Percentiles rank a stretch among this genome's conserved stretches.
Conservation (phyloP, 2,113 vertebrate genomes). For the Sebastes fasciatus region DNA sequence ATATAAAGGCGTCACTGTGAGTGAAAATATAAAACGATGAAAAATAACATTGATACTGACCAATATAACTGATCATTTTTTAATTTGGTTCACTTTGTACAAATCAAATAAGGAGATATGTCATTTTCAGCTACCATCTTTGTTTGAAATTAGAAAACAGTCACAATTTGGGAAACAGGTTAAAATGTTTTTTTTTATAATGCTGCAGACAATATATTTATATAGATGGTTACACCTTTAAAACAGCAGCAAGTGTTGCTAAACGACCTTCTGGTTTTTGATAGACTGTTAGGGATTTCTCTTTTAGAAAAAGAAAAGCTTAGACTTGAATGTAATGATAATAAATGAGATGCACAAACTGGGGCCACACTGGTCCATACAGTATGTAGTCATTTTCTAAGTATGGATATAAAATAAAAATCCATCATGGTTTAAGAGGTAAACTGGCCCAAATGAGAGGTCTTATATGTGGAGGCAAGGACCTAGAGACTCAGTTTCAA, state of each 20-base stretch:
- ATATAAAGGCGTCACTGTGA: background rate
- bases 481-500: background rate
- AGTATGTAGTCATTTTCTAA: background rate
- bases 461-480: background rate
- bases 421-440: background rate
- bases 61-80: too few relatives aligned
- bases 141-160: background rate
- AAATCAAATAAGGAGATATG: background rate
- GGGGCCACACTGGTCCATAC: background rate
- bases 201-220: background rate
- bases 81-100: background rate
- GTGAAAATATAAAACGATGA: background rate
- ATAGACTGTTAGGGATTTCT: background rate
- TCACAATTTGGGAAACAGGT: background rate
- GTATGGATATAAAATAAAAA: background rate
- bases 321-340: background rate
- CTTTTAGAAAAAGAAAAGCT: slow-evolving; percentile 10
- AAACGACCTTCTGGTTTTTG: background rate
- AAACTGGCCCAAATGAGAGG: background rate
- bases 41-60: background rate
- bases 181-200: background rate
- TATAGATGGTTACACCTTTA: slow-evolving; percentile 8
- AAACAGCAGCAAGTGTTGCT: background rate
- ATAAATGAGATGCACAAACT: background rate
- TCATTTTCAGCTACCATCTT: background rate